Conservation (phyloP, 2,797 vertebrate species). For the Triplophysa bombifrons region DNA sequence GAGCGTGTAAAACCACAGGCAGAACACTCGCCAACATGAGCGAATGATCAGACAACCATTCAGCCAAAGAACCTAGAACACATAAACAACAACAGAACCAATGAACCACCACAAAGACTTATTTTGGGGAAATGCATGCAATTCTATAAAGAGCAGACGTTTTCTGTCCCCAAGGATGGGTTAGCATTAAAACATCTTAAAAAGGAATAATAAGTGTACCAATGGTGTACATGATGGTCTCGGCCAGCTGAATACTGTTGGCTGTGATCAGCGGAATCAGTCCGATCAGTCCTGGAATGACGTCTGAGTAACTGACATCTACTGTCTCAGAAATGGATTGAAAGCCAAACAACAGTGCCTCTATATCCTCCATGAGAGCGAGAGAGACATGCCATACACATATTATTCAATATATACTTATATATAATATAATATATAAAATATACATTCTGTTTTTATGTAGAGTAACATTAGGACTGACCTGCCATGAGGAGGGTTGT, state of each 20-base stretch:
- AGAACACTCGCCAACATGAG: conserved; percentile 93
- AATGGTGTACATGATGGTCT: conserved; percentile 98
- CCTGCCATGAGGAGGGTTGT: conserved; percentile 90
- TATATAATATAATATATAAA: background rate
- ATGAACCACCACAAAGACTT: background rate
- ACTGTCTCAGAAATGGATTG: conserved; percentile 99
- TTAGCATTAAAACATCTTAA: too few relatives aligned
- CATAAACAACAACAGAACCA: background rate
- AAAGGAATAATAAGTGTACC: conserved; percentile 72
- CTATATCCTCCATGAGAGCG: conserved; percentile 82
- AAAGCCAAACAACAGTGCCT: conserved; percentile 95
- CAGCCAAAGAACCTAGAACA: conserved; percentile 87
- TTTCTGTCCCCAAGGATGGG: too few relatives aligned
- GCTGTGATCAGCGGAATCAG: conserved; percentile 96
- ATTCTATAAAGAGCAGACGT: too few relatives aligned
- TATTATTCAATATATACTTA: background rate
- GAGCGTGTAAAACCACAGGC: conserved; percentile 91
- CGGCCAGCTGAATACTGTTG: conserved; percentile 92
- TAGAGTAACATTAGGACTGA: conserved; percentile 62
- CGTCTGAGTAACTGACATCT: conserved; percentile 96
- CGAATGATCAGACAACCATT: conserved; percentile 96
- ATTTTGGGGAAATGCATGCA: background rate
- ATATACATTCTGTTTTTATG: background rate
- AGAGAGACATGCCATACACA: conserved; percentile 16
- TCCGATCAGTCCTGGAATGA: conserved; percentile 95